phyloP scores from a whole-genome alignment of 2,797 vertebrate species.

The Momotus momota region DNA sequence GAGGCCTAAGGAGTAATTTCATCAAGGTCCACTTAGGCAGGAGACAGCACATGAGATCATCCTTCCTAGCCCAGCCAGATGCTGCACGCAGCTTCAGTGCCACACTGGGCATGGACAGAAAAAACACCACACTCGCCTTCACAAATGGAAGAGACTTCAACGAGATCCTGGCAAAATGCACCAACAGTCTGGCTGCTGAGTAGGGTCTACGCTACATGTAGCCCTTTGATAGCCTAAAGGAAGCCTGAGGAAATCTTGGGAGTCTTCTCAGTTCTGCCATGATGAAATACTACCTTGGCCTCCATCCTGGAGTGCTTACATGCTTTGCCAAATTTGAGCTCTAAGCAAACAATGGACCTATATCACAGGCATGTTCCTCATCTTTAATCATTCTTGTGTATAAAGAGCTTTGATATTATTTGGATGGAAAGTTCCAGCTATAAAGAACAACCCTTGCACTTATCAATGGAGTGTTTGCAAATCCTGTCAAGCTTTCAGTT shows the following conservation, averaged over 20 bases:
- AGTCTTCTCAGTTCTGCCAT: not conserved
- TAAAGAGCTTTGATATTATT: not conserved
- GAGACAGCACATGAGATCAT: not conserved
- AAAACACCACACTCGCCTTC: fast-evolving
- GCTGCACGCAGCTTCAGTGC: fast-evolving
- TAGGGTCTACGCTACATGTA: not conserved
- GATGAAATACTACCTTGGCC: not conserved
- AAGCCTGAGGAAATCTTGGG: not conserved
- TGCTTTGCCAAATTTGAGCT: conserved; percentile 16
- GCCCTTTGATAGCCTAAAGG: not conserved
- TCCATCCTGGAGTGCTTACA: not conserved
- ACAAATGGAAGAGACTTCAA: not conserved
- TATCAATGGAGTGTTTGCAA: conserved; percentile 18
- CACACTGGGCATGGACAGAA: not conserved
- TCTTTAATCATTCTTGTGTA: conserved; percentile 10
- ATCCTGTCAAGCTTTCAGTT: not conserved
- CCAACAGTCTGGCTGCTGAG: not conserved
- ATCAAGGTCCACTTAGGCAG: not conserved
- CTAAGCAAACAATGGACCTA: not conserved
- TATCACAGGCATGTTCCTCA: not conserved
- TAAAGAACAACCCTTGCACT: not conserved
- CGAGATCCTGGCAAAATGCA: not conserved
- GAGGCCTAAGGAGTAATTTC: not conserved
- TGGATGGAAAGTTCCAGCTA: conserved; percentile 26
- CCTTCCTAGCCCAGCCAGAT: not conserved